Percentiles rank a stretch among this genome's conserved stretches.
Conservation (phyloP, 2,888 invertebrate genomes). For the Anarsia innoxiella region DNA sequence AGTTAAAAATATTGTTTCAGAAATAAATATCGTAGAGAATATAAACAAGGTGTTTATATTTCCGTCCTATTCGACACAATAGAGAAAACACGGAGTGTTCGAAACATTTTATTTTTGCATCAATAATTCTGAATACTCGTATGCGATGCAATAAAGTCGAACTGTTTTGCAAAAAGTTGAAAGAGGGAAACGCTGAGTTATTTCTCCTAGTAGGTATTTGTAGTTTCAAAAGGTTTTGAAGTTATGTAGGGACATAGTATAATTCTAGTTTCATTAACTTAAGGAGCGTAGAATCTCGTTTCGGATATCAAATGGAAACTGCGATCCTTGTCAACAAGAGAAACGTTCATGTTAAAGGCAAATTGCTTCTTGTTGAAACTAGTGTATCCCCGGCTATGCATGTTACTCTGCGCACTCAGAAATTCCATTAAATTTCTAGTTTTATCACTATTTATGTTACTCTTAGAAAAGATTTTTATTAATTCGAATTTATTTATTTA, state of each 20-base stretch:
- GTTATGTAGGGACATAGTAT: too few species aligned
- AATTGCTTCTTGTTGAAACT: constrained; percentile 33
- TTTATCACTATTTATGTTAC: neutral
- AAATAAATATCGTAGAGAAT: neutral
- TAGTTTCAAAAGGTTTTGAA: neutral
- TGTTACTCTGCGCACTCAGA: too few species aligned
- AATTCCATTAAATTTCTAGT: too few species aligned
- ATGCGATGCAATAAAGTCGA: neutral
- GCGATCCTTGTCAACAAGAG: constrained; percentile 34
- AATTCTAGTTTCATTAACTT: too few species aligned
- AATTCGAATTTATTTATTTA: too few species aligned
- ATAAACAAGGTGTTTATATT: too few species aligned
- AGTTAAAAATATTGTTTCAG: neutral
- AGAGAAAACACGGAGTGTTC: too few species aligned
- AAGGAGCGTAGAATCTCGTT: neutral
- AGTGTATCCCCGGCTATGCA: neutral
- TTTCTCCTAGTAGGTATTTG: neutral
- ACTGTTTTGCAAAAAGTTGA: neutral
- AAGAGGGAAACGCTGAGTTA: neutral
- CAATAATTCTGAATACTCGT: too few species aligned
- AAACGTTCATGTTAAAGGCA: constrained; percentile 37
- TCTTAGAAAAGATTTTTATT: neutral
- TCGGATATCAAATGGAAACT: constrained; percentile 37
- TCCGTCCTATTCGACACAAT: too few species aligned
- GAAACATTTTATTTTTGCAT: too few species aligned